These are phyloP conservation scores for Cheilinus undulatus DNA, from an alignment of 2,113 vertebrate species.

Conservation along the genomic window DNA sequence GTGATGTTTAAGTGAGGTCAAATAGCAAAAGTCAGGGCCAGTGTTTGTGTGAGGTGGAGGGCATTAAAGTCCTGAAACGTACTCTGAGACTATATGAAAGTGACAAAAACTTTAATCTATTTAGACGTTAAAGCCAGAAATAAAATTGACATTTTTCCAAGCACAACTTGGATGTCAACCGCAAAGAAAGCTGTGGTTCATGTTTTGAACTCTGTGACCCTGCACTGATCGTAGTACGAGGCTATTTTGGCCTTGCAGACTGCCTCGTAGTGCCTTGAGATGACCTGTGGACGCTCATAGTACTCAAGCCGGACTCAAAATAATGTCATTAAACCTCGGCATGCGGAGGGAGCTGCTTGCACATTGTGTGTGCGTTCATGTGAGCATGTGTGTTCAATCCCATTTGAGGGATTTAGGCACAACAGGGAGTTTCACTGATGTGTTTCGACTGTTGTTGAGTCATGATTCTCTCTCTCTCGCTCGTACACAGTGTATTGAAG, in stretches of 20 bases:
- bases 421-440: conserved; percentile 55
- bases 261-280: background rate
- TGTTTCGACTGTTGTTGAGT: conserved; percentile 38
- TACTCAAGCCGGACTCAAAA: conserved; percentile 16
- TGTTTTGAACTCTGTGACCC: conserved; percentile 3
- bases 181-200: background rate
- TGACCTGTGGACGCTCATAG: background rate
- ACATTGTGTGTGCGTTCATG: conserved; percentile 6
- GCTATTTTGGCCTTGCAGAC: background rate
- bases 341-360: background rate
- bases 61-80: background rate
- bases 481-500: conserved; percentile 25
- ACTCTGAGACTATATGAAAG: background rate
- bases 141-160: conserved; percentile 30
- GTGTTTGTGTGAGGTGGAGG: background rate
- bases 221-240: background rate
- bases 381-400: conserved; percentile 42
- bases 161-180: conserved; percentile 27
- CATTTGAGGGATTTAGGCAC: conserved; percentile 49
- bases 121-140: conserved; percentile 31
- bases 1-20: conserved; percentile 42
- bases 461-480: conserved; percentile 34
- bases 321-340: conserved; percentile 43
- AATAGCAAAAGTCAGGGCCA: conserved; percentile 42
- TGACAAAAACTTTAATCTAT: conserved; percentile 21